Conservation (phyloP, 2,113 vertebrate species). For the Hipposideros armiger region DNA sequence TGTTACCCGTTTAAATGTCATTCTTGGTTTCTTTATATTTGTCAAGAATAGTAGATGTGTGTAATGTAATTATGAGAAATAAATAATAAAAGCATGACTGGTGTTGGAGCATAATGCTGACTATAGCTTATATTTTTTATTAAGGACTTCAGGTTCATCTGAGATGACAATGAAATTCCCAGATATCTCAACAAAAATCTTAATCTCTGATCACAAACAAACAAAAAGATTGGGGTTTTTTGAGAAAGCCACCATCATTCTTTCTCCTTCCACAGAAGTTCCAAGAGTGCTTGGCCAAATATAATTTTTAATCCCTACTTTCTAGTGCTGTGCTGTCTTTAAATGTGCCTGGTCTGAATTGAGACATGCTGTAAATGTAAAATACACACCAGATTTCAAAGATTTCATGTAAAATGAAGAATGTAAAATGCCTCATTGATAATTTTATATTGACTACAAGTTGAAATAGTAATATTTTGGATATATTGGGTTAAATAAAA, state of each 20-base stretch:
- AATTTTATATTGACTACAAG: not conserved
- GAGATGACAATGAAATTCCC: not conserved
- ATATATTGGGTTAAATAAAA: not conserved
- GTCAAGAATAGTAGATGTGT: not conserved
- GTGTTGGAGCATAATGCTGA: not conserved
- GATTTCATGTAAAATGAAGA: not conserved
- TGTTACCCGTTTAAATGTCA: not conserved
- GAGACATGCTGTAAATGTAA: not conserved
- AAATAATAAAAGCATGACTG: not conserved
- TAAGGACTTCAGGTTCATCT: not conserved
- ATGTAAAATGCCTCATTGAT: not conserved
- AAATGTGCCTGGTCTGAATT: not conserved
- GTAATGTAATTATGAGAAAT: slow-evolving; percentile 9
- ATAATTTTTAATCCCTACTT: not conserved
- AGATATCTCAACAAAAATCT: not conserved
- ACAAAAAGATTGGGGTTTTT: not conserved
- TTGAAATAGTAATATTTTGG: not conserved
- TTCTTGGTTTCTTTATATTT: not conserved
- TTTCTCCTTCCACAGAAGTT: not conserved
- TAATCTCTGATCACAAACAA: not conserved
- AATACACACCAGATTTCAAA: not conserved
- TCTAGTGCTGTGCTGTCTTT: not conserved
- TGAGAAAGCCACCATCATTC: not conserved
- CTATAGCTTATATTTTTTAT: not conserved
- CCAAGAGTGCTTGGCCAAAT: not conserved